phyloP scores from a whole-genome alignment of 1,140 invertebrate species.

The Bombus pascuorum region DNA sequence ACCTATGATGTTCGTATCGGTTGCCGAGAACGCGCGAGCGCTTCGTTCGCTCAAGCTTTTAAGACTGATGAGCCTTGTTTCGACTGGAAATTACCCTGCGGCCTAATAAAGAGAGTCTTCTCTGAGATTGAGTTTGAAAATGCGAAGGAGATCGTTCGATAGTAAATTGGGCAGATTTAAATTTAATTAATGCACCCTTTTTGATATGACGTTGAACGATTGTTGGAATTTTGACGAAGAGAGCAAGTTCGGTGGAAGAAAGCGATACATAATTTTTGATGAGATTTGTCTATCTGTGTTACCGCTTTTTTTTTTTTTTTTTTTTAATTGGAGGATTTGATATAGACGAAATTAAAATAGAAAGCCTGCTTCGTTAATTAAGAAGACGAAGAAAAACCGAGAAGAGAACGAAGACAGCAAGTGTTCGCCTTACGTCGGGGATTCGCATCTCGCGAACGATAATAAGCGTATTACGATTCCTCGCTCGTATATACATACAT shows the following conservation, averaged over 20 bases:
- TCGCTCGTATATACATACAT: not conserved
- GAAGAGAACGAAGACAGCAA: not conserved
- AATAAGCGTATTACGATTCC: conserved; percentile 33
- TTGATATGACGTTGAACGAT: not conserved
- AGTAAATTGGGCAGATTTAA: not conserved
- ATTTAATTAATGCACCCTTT: not conserved
- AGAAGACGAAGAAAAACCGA: not conserved
- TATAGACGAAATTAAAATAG: too few relatives aligned
- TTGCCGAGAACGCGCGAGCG: conserved; percentile 4
- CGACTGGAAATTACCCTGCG: not conserved
- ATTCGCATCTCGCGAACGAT: not conserved
- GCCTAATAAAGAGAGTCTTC: not conserved
- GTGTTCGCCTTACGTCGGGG: not conserved
- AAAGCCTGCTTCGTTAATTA: too few relatives aligned
- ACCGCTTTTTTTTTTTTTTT: fast-evolving
- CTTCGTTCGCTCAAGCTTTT: conserved; percentile 15
- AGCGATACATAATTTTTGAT: too few relatives aligned
- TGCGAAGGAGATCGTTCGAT: not conserved
- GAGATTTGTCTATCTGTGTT: too few relatives aligned
- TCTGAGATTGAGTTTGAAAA: not conserved
- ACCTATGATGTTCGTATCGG: conserved; percentile 12
- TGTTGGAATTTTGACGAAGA: too few relatives aligned
- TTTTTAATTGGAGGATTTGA: too few relatives aligned
- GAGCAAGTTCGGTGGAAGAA: not conserved
- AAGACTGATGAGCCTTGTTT: conserved; percentile 16